Evolutionary conservation across 35 echinoderm and acorn worm species (phyloP).

Genomic region (Heliocidaris tuberculata): DNA sequence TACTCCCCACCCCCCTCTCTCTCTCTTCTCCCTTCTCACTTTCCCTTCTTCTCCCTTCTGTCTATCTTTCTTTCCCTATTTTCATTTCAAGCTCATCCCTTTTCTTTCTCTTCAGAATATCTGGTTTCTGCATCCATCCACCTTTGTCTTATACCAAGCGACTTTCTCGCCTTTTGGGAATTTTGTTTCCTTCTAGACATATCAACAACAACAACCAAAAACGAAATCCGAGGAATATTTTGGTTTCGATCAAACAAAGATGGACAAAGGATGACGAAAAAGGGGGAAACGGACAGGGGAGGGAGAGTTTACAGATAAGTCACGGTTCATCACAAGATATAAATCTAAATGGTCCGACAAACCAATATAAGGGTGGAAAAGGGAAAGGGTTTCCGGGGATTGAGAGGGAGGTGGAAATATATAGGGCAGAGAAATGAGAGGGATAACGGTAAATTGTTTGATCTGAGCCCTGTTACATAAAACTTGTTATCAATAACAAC

Average conservation of each 20-base stretch:
- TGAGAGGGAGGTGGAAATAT: not conserved
- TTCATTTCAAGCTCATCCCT: not conserved
- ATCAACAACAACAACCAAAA: not conserved
- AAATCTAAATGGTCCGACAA: not conserved
- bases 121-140: not conserved
- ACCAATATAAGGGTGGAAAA: not conserved
- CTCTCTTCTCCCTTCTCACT: not conserved
- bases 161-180: not conserved
- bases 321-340: not conserved
- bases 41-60: not conserved
- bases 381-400: too few relatives aligned
- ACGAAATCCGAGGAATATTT: not conserved
- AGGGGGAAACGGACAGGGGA: not conserved
- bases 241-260: not conserved
- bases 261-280: not conserved
- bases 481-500: too few relatives aligned
- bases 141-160: not conserved
- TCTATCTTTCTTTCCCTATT: constrained; percentile 12
- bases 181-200: not conserved
- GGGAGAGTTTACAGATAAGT: not conserved
- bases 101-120: constrained; percentile 5
- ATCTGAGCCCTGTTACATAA: too few relatives aligned
- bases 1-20: not conserved
- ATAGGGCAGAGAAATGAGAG: not conserved
- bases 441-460: not conserved